Conservation (phyloP, 2,113 vertebrate species). For the Sebastes fasciatus region DNA sequence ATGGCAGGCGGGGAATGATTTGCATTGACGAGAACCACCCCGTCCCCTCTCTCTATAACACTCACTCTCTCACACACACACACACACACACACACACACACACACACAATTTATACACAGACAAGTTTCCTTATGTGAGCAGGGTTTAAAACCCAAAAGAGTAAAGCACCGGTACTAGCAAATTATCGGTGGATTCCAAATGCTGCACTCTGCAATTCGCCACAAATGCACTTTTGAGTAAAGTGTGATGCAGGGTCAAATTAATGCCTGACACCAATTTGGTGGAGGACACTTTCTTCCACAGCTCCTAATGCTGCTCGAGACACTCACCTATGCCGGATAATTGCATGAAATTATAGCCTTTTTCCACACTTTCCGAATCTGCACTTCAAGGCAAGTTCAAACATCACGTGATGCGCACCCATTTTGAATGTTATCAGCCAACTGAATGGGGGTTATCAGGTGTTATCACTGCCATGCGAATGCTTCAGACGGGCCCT, state of each 20-base stretch:
- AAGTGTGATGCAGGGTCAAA: conserved; percentile 57
- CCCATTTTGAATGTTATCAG: no score
- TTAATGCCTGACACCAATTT: conserved; percentile 75
- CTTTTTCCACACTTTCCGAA: conserved; percentile 23
- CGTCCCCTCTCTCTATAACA: conserved; percentile 38
- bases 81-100: conserved; percentile 33
- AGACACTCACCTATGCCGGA: conserved; percentile 54
- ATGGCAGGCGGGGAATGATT: conserved; percentile 68
- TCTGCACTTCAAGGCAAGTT: conserved; percentile 11
- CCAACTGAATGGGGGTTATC: no score
- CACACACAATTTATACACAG: conserved; percentile 41
- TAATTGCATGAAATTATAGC: conserved; percentile 70
- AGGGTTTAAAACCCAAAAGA: conserved; percentile 46
- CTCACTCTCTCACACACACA: conserved; percentile 24
- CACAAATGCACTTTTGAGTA: conserved; percentile 55
- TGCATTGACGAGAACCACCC: conserved; percentile 69
- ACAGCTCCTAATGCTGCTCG: conserved; percentile 26
- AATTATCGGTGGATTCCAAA: conserved; percentile 53
- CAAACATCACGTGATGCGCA: conserved; percentile 6
- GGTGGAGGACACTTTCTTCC: conserved; percentile 48
- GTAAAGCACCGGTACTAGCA: conserved; percentile 3
- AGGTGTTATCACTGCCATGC: no score
- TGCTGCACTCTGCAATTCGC: conserved; percentile 42
- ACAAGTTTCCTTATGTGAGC: conserved; percentile 35
- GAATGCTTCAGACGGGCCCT: no score